These are phyloP conservation scores for Momotus momota DNA, from an alignment of 2,797 vertebrate species.

Conservation along the genomic window DNA sequence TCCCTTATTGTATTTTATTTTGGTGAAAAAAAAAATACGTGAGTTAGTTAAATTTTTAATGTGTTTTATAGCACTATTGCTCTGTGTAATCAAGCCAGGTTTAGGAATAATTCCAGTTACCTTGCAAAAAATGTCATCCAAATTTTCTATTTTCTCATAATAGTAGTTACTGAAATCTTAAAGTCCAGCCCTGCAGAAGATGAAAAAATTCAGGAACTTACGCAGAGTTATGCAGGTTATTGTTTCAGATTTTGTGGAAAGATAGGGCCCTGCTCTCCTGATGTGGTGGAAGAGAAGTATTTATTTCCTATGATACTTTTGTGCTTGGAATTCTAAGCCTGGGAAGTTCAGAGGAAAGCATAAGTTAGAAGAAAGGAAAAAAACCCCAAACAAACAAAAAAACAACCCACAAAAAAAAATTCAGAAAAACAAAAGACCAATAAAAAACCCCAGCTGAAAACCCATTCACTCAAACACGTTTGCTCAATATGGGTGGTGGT, in stretches of 20 bases:
- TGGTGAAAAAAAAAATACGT: background rate
- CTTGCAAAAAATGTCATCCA: background rate
- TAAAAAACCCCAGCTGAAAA: rapidly evolving
- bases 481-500: background rate
- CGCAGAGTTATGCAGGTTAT: background rate
- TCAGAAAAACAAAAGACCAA: background rate
- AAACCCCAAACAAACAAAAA: background rate
- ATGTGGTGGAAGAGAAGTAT: background rate
- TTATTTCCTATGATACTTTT: background rate
- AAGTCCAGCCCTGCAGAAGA: background rate
- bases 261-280: background rate
- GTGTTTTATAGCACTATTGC: background rate
- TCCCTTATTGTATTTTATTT: background rate
- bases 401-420: background rate
- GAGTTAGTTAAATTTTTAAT: background rate
- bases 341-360: background rate
- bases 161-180: background rate
- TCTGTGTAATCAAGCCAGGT: background rate
- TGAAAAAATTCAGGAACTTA: background rate
- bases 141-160: background rate
- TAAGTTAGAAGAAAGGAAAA: background rate
- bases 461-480: background rate
- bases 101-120: background rate
- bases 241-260: background rate
- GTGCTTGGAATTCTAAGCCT: background rate